These are phyloP conservation scores for Altica lythri DNA, from an alignment of 2,888 invertebrate species.

Conservation along the genomic window DNA sequence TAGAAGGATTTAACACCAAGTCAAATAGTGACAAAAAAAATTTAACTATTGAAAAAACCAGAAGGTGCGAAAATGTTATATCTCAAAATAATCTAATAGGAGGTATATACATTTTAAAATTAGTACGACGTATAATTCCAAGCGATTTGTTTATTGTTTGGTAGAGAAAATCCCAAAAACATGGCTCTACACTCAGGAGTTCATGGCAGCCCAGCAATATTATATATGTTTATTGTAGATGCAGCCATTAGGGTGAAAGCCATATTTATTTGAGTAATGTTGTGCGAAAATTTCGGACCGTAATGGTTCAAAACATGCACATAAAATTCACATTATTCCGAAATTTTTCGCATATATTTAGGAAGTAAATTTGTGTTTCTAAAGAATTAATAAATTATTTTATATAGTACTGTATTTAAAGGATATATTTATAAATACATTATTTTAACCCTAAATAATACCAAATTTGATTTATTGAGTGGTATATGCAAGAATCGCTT, in stretches of 20 bases:
- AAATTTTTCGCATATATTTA: slow-evolving; percentile 1
- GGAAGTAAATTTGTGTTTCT: neutral
- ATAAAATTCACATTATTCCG: slow-evolving; percentile 14
- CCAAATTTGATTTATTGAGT: too few relatives aligned
- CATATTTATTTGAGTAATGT: slow-evolving; percentile 19
- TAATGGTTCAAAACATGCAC: slow-evolving; percentile 17
- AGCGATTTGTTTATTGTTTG: neutral
- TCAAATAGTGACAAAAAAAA: too few relatives aligned
- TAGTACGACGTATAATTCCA: neutral
- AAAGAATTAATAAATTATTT: too few relatives aligned
- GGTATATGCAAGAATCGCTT: too few relatives aligned
- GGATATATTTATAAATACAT: too few relatives aligned
- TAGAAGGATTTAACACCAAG: too few relatives aligned
- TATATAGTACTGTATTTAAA: too few relatives aligned
- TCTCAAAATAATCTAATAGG: too few relatives aligned
- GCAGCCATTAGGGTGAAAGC: slow-evolving; percentile 8
- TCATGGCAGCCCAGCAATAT: slow-evolving; percentile 5
- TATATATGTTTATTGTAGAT: slow-evolving; percentile 10
- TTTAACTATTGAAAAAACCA: too few relatives aligned
- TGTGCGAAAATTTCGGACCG: slow-evolving; percentile 13
- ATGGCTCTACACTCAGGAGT: slow-evolving; percentile 4
- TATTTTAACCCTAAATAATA: too few relatives aligned
- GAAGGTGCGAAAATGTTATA: too few relatives aligned
- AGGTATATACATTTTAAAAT: neutral
- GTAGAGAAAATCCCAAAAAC: neutral